Base-by-base conservation (phyloP, 2,113 vertebrate species). In the Natator depressus region DNA sequence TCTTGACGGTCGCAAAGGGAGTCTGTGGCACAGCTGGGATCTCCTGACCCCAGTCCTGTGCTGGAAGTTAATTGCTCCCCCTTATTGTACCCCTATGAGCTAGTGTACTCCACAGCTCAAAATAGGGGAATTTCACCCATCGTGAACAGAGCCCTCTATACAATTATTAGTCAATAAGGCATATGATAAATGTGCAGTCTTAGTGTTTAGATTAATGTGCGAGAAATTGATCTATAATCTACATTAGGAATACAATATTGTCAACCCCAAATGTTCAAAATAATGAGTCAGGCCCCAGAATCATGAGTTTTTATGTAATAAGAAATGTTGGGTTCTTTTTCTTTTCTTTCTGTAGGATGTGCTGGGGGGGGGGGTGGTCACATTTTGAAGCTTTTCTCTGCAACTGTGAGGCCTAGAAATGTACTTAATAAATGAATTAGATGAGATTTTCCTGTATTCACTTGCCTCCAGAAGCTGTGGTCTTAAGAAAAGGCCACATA, bases 281-380 rank as follows among this genome's bases (percentile, higher is more conserved):
- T n/a, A 35, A n/a, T 19, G 62, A 10, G 25, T 3, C n/a, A 79
- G 82, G 31, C 22, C 46, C 89, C 22, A 10, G 47, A 53, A 49
- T 0, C 20, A 25, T 50, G 29, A 83, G 42, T n/a, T 51, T 80
- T 92, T 79, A 80, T 1, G 1, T 3, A 0, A 3, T 16, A 50
- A 24, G 27, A 53, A 78, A 35, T 69, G 6, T 35, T 31, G 8
- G 35, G 6, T 1, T 76, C 55, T 78, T 85, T 69, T 55, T 2
- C 54, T 79, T 46, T 59, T 54, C 53, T 78, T 10, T 11, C 27
- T 85, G 51, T 35, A 13, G 55, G 29, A 17, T 31, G 9, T 35
- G 24, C 1, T 1, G 6, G 22, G 6, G 17, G 16, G 4, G 17
- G 49, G 51, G 51, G 17, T 20, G 20, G n/a, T 87, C 31, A 80